Conservation (phyloP, 2,113 vertebrate genomes). For the Lepus europaeus region DNA sequence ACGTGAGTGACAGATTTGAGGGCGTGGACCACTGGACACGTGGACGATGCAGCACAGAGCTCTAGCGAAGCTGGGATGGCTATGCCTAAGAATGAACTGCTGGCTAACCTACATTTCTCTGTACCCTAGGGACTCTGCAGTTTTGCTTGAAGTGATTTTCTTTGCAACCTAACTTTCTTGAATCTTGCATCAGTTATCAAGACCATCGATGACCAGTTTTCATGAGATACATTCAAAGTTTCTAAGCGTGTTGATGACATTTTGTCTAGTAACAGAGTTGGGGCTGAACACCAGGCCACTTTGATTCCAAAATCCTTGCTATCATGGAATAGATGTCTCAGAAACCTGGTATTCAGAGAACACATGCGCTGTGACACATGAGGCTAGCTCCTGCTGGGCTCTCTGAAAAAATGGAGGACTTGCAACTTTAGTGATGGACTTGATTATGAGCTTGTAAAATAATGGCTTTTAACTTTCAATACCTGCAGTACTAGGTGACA, state of each 20-base stretch:
- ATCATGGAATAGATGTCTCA: background rate
- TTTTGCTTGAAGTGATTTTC: background rate
- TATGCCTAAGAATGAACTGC: accelerated
- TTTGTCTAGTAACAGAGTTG: background rate
- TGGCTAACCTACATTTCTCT: background rate
- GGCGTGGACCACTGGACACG: accelerated
- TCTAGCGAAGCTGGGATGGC: background rate
- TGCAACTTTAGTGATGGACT: background rate
- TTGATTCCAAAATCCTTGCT: background rate
- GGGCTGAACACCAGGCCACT: background rate
- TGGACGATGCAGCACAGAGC: background rate
- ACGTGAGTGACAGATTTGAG: background rate
- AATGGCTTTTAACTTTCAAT: background rate
- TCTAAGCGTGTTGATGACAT: background rate
- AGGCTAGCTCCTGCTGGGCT: background rate
- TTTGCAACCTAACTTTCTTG: background rate
- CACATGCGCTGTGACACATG: background rate
- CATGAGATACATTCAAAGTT: background rate
- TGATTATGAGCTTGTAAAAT: background rate
- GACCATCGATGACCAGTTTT: background rate
- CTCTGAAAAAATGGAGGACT: background rate
- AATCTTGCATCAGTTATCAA: background rate
- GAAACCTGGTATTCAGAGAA: background rate
- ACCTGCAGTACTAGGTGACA: background rate
- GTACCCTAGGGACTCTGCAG: background rate